Conservation (phyloP, 2,888 invertebrate species). For the Nesidiocoris tenuis region DNA sequence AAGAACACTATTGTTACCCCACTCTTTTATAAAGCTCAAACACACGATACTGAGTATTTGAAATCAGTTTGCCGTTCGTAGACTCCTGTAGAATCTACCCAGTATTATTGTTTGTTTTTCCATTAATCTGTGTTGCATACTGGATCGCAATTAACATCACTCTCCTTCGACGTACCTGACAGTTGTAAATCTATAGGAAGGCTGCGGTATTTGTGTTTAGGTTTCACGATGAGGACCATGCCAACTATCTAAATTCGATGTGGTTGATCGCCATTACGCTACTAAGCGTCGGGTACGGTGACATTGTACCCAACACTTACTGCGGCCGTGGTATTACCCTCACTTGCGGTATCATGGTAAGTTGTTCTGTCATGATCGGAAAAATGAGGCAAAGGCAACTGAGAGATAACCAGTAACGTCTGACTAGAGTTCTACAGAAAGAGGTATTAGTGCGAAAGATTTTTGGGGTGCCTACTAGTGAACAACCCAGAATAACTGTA, state of each 20-base stretch:
- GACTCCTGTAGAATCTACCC: not conserved
- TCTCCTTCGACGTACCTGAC: no score
- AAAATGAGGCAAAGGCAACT: not conserved
- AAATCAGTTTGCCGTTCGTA: not conserved
- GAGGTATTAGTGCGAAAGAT: no score
- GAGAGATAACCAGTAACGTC: no score
- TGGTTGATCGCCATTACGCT: slow-evolving; percentile 99
- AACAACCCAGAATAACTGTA: no score
- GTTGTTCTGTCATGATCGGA: slow-evolving; percentile 53
- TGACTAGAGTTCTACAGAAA: no score
- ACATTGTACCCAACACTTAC: slow-evolving; percentile 99
- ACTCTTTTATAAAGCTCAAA: no score
- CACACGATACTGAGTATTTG: not conserved
- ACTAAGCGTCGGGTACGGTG: slow-evolving; percentile 99
- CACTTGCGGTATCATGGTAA: slow-evolving; percentile 99
- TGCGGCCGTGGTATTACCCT: slow-evolving; percentile 99
- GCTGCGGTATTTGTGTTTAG: slow-evolving; percentile 58
- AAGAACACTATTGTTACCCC: not conserved
- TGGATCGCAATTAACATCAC: not conserved
- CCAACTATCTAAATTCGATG: slow-evolving; percentile 98
- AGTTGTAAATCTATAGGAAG: no score
- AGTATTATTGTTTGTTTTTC: not conserved
- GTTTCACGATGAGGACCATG: slow-evolving; percentile 98
- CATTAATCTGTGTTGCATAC: not conserved
- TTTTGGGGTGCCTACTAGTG: no score